Base-by-base conservation (phyloP, 2,113 vertebrate genomes). In the Arenaria interpres region DNA sequence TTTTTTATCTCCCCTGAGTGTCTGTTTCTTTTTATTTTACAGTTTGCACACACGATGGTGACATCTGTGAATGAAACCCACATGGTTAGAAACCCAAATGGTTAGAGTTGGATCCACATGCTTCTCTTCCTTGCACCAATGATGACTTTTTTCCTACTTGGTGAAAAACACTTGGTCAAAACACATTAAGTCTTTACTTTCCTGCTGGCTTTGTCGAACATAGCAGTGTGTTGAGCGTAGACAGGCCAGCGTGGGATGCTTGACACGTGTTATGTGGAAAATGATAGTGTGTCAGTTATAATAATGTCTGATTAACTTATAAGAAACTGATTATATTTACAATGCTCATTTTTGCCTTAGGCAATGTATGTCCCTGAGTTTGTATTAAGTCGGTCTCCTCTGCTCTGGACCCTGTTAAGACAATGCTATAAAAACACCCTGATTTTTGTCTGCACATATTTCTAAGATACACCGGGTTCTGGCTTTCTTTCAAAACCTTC, bases 401-500 rank as follows among this genome's bases (percentile, higher is more conserved):
- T 54, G 45, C 69, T 91, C 27, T 22, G 91, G 46, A 91, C 51
- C 35, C 15, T 75, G 66, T 32, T 90, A 87, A 82, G 60, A 85
- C 24, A 57, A n/a, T 28, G 35, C 69, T 85, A 87, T n/a, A 90
- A 94, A 89, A 92, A 71, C 51, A 91, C 30, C 43, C 60, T 64
- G 27, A 60, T 75, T 89, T 94, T 93, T 75, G 30, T 50, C 60
- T 89, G 66, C 35, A 25, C 23, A 10, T 45, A 24, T 81, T 81
- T 90, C 73, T 67, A 72, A 68, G 51, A 90, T 43, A 77, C 33
- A 43, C 14, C 37, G 53, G 21, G 21, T 77, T 95, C 50, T 39
- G 27, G 37, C 16, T 88, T 84, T 90, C 72, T 76, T 92, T 96
- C 56, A 84, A 95, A 94, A 66, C 19, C 54, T 95, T 89, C 54